Conservation (phyloP, 2,888 invertebrate genomes). For the Andrena dorsata region DNA sequence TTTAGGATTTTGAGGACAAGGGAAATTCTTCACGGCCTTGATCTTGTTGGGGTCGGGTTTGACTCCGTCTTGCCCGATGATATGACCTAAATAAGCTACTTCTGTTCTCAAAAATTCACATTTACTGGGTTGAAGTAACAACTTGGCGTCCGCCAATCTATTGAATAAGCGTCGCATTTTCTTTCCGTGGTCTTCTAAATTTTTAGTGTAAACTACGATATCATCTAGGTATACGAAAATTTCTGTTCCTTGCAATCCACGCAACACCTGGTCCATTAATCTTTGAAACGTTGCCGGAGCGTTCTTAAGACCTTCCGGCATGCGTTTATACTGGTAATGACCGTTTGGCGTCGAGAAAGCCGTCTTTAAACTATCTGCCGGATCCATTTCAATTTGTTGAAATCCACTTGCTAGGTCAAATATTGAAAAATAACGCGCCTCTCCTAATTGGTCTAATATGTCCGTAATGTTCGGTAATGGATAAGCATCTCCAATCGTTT, state of each 20-base stretch:
- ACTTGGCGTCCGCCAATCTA: not conserved
- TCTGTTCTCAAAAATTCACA: not conserved
- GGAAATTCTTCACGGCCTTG: too few relatives aligned
- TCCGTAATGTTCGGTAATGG: not conserved
- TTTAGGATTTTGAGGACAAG: too few relatives aligned
- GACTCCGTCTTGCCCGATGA: not conserved
- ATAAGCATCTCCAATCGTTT: too few relatives aligned
- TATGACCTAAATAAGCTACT: not conserved
- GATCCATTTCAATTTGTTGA: conserved; percentile 9
- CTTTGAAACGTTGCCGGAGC: not conserved
- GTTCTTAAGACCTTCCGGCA: not conserved
- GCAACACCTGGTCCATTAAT: not conserved
- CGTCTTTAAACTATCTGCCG: not conserved
- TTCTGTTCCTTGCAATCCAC: not conserved
- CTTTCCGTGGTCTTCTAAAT: not conserved
- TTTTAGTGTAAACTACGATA: not conserved
- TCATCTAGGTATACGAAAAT: not conserved
- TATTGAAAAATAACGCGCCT: too few relatives aligned
- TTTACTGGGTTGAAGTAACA: not conserved
- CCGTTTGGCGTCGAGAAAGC: not conserved
- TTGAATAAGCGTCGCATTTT: not conserved
- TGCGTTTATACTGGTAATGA: not conserved
- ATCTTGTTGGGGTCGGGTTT: not conserved
- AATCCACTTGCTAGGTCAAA: not conserved
- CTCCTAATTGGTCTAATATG: too few relatives aligned